Evolutionary conservation across 2,888 invertebrate genomes (phyloP).

Genomic region (Parapristionchus giblindavisi): DNA sequence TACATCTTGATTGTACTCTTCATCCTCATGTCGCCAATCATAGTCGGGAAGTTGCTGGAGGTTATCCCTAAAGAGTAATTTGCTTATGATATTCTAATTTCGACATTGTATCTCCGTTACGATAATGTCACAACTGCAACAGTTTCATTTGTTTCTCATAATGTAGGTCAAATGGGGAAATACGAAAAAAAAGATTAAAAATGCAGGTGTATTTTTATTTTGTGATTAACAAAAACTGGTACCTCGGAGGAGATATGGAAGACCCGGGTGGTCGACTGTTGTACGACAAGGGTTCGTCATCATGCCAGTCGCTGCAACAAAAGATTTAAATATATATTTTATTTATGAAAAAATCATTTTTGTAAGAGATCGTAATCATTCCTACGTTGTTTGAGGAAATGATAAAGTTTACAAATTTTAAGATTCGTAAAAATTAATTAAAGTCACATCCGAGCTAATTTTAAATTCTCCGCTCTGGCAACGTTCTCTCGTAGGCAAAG

Average conservation of each 20-base stretch:
- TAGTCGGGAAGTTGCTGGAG: conserved; percentile 22
- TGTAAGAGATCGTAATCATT: too few species aligned
- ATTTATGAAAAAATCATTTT: background rate
- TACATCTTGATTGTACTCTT: conserved; percentile 15
- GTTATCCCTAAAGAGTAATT: background rate
- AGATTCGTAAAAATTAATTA: too few species aligned
- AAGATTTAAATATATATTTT: background rate
- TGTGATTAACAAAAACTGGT: background rate
- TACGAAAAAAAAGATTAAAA: background rate
- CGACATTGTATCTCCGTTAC: background rate
- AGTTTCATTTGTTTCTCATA: too few species aligned
- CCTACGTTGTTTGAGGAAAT: too few species aligned
- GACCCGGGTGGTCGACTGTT: conserved; percentile 58
- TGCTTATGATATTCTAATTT: background rate
- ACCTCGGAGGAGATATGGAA: conserved; percentile 17
- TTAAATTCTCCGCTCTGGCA: too few species aligned
- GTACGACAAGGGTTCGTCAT: conserved; percentile 62
- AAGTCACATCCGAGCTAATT: too few species aligned
- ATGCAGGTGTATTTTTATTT: too few species aligned
- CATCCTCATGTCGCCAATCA: conserved; percentile 35
- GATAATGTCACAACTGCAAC: background rate
- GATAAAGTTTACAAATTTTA: too few species aligned
- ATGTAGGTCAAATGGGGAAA: too few species aligned
- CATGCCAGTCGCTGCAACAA: conserved; percentile 48
- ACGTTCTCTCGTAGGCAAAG: too few species aligned